Base-by-base conservation (phyloP, 2,113 vertebrate species). In the Gambusia affinis region DNA sequence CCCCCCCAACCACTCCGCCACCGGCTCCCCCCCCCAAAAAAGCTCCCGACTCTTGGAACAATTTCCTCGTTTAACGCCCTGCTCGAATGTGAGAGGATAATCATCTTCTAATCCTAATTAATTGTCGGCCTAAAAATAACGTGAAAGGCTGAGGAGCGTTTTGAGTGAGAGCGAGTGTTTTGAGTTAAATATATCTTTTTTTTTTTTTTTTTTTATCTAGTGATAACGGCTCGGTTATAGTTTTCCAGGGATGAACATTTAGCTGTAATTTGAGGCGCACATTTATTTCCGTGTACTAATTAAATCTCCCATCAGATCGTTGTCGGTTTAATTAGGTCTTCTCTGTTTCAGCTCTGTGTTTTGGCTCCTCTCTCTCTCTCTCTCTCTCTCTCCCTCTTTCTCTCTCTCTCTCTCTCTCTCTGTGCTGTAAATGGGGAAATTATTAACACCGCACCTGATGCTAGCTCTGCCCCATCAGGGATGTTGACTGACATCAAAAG, bases 401-500 rank as follows among this genome's bases (percentile, higher is more conserved):
- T 37, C 35, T 35, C 75, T 81, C 35, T 35, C 35, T 35, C 35
- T 35, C 31, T 31, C 4, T 33, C 31, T 35, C 8, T 37, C 35
- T 37, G 35, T 37, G 35, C 35, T 37, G 76, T 77, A 57, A 74
- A 79, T 72, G 29, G 74, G 54, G 39, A 82, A 81, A 74, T 80
- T 42, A 68, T 30, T 73, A 67, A 60, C 60, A 8, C 8, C 1
- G 30, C 4, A 30, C 67, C 64, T 28, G 12, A 17, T 7, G 54
- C 75, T 76, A 77, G 85, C 70, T 44, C 69, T 1, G 6, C 64
- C 4, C 73, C 35, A 31, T 76, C 80, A 83, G 69, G 63, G 74
- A 80, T 82, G 86, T 60, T 80, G 71, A 87, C 76, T 69, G 67
- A 75, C 83, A 88, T 90, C 85, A 88, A 90, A 88, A 42, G 73